Evolutionary conservation across 2,888 invertebrate genomes (phyloP).

Genomic region (Cacoxenus indagator): DNA sequence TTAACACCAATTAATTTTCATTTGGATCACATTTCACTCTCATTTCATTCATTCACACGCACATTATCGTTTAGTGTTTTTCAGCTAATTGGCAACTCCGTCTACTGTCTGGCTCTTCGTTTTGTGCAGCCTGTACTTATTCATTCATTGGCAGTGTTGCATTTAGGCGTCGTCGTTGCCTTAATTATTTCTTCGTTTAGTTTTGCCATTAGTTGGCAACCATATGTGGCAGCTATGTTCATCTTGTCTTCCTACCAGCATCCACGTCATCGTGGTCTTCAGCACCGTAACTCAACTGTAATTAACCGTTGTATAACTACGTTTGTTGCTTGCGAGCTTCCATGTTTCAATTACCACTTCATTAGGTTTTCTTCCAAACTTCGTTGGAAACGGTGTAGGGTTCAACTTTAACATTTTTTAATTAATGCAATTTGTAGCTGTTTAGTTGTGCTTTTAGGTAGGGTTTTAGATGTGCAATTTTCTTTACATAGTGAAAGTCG

Average conservation of each 20-base stretch:
- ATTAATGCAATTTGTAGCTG: neutral
- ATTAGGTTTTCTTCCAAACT: slow-evolving; percentile 29
- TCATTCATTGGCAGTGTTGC: neutral
- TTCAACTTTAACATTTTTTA: neutral
- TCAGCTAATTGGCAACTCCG: slow-evolving; percentile 1
- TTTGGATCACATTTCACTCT: neutral
- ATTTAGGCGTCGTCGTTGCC: neutral
- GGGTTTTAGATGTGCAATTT: neutral
- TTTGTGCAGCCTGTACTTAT: neutral
- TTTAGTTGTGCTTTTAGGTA: neutral
- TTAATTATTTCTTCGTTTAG: slow-evolving; percentile 3
- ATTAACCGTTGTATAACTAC: slow-evolving; percentile 46
- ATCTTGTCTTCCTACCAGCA: neutral
- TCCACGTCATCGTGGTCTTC: neutral
- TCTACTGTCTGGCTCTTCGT: neutral
- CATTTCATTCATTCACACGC: slow-evolving; percentile 3
- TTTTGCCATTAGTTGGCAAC: neutral
- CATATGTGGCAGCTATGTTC: neutral
- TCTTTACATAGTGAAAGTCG: neutral
- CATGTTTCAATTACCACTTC: slow-evolving; percentile 40
- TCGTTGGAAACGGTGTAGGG: slow-evolving; percentile 24
- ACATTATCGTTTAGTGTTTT: neutral
- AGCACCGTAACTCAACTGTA: slow-evolving; percentile 38
- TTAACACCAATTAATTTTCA: slow-evolving; percentile 5
- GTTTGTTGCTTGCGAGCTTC: slow-evolving; percentile 9